Evolutionary conservation across 2,888 invertebrate genomes (phyloP).

Genomic region (Lysandra bellargus): DNA sequence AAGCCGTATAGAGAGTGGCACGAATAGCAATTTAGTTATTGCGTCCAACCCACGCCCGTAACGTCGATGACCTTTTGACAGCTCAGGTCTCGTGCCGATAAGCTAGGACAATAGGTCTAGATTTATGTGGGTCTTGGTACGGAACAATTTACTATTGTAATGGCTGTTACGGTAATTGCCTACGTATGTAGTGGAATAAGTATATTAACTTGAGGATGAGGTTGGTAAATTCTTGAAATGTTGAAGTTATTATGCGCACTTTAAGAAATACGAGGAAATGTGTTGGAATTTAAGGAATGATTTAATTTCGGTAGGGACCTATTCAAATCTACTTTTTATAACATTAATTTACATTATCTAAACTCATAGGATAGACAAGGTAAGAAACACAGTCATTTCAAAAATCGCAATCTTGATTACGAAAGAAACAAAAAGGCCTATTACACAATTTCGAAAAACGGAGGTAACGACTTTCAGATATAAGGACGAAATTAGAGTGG

Average conservation of each 20-base stretch:
- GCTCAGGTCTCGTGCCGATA: constrained; percentile 30
- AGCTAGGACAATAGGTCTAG: constrained; percentile 28
- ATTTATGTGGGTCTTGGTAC: constrained; percentile 24
- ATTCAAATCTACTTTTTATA: too few relatives aligned
- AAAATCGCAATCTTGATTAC: too few relatives aligned
- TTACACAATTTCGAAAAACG: too few relatives aligned
- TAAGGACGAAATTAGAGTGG: neutral
- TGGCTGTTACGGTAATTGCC: constrained; percentile 1
- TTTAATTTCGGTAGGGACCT: too few relatives aligned
- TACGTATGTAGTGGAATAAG: neutral
- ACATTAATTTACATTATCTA: too few relatives aligned
- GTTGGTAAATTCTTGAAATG: neutral
- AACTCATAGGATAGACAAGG: too few relatives aligned
- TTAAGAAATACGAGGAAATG: too few relatives aligned
- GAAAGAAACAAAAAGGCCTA: too few relatives aligned
- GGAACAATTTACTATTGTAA: constrained; percentile 42
- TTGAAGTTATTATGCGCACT: neutral
- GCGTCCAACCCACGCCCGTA: constrained; percentile 29
- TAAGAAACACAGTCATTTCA: too few relatives aligned
- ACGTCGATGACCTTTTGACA: constrained; percentile 33
- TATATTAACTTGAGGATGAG: neutral
- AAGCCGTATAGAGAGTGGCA: constrained; percentile 30
- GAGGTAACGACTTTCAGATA: neutral
- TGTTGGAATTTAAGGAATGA: too few relatives aligned
- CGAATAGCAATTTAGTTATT: constrained; percentile 31